Percentiles rank a stretch among this genome's conserved stretches.
These are phyloP conservation scores for Gonatopus flavifemur DNA, from an alignment of 1,140 invertebrate species.

Conservation along the genomic window DNA sequence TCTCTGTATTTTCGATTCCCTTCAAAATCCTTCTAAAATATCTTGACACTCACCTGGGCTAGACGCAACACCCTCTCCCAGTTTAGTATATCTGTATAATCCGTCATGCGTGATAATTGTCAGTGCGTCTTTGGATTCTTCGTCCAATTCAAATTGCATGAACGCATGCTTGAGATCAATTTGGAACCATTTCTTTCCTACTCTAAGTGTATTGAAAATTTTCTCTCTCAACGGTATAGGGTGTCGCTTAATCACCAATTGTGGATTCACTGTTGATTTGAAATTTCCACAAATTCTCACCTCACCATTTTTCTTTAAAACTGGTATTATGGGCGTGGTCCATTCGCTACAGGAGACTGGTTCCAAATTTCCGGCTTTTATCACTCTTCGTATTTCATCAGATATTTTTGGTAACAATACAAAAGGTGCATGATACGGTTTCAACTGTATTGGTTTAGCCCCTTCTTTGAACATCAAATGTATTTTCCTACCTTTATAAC, in stretches of 20 bases:
- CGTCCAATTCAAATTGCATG: neutral
- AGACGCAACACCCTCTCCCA: neutral
- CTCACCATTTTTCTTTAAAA: too few relatives aligned
- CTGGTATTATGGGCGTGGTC: too few relatives aligned
- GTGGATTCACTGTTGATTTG: neutral
- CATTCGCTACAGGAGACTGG: too few relatives aligned
- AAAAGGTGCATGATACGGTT: too few relatives aligned
- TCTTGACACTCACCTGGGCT: constrained; percentile 39
- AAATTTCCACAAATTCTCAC: too few relatives aligned
- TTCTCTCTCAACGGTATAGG: neutral
- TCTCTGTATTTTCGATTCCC: constrained; percentile 16
- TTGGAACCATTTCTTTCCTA: neutral
- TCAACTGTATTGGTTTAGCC: too few relatives aligned
- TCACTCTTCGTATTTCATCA: too few relatives aligned
- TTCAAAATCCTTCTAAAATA: constrained; percentile 41
- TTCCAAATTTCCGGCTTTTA: too few relatives aligned
- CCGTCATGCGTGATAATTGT: neutral
- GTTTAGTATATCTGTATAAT: neutral
- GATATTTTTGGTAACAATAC: too few relatives aligned
- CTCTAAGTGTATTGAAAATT: neutral
- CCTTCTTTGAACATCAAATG: too few relatives aligned
- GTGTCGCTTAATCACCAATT: neutral
- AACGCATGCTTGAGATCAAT: neutral
- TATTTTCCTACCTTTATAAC: too few relatives aligned
- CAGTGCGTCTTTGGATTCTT: neutral